Conservation (phyloP, 2,888 invertebrate species). For the Pasiphila rectangulata region DNA sequence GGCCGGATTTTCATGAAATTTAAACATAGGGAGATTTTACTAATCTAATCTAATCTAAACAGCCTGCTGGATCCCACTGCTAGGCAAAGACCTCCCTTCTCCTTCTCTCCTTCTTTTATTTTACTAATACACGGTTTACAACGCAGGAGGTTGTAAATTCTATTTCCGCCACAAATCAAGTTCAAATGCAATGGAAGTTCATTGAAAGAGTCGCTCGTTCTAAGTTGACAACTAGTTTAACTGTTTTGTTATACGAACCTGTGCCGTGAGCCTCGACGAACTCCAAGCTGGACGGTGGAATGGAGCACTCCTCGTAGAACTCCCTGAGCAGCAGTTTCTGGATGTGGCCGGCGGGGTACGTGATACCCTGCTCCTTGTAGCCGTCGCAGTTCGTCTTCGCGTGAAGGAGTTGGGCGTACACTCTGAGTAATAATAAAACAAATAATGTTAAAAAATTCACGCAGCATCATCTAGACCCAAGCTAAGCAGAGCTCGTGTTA, state of each 20-base stretch:
- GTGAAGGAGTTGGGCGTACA: conserved; percentile 86
- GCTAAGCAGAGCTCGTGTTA: neutral
- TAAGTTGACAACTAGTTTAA: too few relatives aligned
- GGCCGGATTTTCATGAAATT: too few relatives aligned
- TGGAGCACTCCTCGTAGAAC: conserved; percentile 84
- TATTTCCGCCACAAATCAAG: too few relatives aligned
- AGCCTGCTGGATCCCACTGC: too few relatives aligned
- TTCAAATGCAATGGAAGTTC: too few relatives aligned
- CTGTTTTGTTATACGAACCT: conserved; percentile 61
- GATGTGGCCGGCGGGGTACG: conserved; percentile 83
- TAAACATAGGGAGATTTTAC: too few relatives aligned
- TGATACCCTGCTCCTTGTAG: conserved; percentile 85
- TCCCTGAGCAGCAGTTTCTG: conserved; percentile 83
- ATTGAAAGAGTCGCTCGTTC: too few relatives aligned
- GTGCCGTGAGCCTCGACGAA: conserved; percentile 95
- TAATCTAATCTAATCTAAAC: too few relatives aligned
- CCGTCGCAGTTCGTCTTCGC: conserved; percentile 92
- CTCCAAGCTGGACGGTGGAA: conserved; percentile 85
- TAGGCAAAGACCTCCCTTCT: too few relatives aligned
- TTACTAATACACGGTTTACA: too few relatives aligned
- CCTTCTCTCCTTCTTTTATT: too few relatives aligned
- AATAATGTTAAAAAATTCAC: neutral
- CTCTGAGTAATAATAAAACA: conserved; percentile 45
- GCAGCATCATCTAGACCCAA: neutral
- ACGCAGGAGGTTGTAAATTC: too few relatives aligned